Base-by-base conservation (phyloP, 2,888 invertebrate genomes). In the Agonopterix alstromeriana region DNA sequence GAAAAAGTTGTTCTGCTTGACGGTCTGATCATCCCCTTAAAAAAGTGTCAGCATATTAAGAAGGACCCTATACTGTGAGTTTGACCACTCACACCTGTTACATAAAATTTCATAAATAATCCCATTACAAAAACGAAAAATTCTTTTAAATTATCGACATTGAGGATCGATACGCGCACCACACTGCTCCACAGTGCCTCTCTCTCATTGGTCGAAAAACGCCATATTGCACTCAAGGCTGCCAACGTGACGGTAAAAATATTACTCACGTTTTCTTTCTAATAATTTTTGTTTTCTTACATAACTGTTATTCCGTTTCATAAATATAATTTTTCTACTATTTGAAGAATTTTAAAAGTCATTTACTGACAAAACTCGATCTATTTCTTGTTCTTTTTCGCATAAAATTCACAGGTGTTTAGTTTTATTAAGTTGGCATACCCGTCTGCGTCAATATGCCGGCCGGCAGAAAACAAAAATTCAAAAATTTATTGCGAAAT, bases 171-270 rank as follows among this genome's bases (percentile, higher is more conserved):
- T 8, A 14, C 62, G 53, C 3, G 10, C 66, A 35, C 69, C 54
- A 53, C 56, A 51, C 63, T 65, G 46, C 45, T 46, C 8, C 11
- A 36, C 56, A 4, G 10, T 17, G 56, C 63, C 49, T 52, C 50
- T 51, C 54, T 62, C 67, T 63, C 70, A 84, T 84, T 84, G 84
- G 84, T 64, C 46, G 65, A 35, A 45, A 45, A 56, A 52, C 61
- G 63, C 68, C 69, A 67, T 69, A 50, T 60, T 62, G 54, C 53
- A 43, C 46, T 48, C 78, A 75, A 45, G 50, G 53, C 54, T 55
- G 63, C 77, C 85, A 85, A 82, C 77, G 38, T 63, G 45, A 53
- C 49, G 63, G 63, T 1, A 17, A 10, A 8, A 43, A 12, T 8
- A 11, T 5, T 8, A 8, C 1, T 10, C 11, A 11, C 12, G 42